phyloP scores from a whole-genome alignment of 2,113 vertebrate species.

The Oreochromis niloticus region DNA sequence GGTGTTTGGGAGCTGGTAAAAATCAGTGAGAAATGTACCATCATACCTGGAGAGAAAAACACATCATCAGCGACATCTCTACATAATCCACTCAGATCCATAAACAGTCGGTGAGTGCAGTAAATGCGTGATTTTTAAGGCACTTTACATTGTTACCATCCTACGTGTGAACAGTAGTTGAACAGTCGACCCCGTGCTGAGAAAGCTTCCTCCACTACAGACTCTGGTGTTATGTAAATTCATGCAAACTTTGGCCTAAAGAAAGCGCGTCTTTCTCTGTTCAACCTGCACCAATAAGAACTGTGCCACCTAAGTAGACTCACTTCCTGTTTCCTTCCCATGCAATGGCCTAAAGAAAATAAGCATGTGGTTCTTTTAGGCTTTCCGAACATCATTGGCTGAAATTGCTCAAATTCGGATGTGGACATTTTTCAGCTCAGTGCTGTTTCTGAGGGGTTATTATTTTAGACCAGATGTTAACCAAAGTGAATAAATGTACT shows the following conservation, averaged over 20 bases:
- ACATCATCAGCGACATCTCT: background rate
- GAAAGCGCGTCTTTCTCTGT: background rate
- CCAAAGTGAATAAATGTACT: background rate
- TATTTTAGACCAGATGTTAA: background rate
- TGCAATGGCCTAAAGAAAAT: background rate
- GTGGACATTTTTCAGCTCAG: background rate
- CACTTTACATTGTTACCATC: background rate
- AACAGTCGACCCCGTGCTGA: background rate
- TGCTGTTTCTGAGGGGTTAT: background rate
- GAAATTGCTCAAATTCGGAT: rapidly evolving
- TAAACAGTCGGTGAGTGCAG: rapidly evolving
- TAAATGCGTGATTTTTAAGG: rapidly evolving
- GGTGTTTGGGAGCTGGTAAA: background rate
- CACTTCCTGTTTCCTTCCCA: rapidly evolving
- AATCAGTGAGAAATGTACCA: background rate
- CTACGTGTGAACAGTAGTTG: rapidly evolving
- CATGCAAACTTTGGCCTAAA: background rate
- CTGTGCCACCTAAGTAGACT: background rate
- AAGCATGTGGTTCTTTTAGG: background rate
- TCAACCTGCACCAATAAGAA: background rate
- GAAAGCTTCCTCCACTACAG: background rate
- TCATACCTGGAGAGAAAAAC: background rate
- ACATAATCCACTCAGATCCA: background rate
- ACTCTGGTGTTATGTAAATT: background rate
- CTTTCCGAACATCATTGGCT: background rate